A percentile compares a stretch with the other conserved stretches of the same genome.
phyloP scores from a whole-genome alignment of 2,113 vertebrate genomes.

The Lucifuga dentata region DNA sequence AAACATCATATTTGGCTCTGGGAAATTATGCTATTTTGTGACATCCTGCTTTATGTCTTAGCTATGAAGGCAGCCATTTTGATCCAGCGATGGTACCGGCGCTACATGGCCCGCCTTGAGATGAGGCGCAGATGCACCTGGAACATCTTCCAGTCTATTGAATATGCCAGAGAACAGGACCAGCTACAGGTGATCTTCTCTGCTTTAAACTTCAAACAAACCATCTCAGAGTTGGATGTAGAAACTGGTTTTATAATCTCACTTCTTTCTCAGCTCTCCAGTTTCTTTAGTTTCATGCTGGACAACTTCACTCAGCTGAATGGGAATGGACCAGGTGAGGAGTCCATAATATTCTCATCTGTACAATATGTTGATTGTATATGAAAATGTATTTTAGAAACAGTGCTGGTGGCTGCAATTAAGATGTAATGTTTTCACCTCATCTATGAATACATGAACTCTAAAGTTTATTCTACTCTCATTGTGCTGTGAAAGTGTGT shows the following conservation, averaged over 20 bases:
- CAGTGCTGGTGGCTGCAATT: too few species aligned
- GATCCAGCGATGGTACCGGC: slow-evolving; percentile 97
- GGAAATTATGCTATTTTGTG: too few species aligned
- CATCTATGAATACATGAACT: too few species aligned
- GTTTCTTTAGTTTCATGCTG: slow-evolving; percentile 96
- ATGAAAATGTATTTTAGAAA: too few species aligned
- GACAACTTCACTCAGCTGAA: slow-evolving; percentile 85
- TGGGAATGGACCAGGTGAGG: slow-evolving; percentile 85
- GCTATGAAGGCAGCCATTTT: slow-evolving; percentile 90
- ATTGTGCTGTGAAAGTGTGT: too few species aligned
- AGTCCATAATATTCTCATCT: too few species aligned
- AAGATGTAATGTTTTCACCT: too few species aligned
- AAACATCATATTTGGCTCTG: too few species aligned
- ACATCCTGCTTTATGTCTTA: slow-evolving; percentile 49
- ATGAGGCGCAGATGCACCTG: slow-evolving; percentile 90
- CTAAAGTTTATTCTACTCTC: too few species aligned
- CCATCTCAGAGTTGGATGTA: background rate
- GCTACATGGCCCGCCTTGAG: slow-evolving; percentile 87
- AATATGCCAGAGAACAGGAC: slow-evolving; percentile 95
- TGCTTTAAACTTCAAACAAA: too few species aligned
- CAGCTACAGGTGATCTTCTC: slow-evolving; percentile 89
- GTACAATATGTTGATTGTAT: too few species aligned
- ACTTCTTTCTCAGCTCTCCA: slow-evolving; percentile 85
- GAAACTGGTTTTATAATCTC: background rate
- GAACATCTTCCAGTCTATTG: slow-evolving; percentile 94